phyloP scores from a whole-genome alignment of 1,140 invertebrate species.

The Sarcophaga peregrina region DNA sequence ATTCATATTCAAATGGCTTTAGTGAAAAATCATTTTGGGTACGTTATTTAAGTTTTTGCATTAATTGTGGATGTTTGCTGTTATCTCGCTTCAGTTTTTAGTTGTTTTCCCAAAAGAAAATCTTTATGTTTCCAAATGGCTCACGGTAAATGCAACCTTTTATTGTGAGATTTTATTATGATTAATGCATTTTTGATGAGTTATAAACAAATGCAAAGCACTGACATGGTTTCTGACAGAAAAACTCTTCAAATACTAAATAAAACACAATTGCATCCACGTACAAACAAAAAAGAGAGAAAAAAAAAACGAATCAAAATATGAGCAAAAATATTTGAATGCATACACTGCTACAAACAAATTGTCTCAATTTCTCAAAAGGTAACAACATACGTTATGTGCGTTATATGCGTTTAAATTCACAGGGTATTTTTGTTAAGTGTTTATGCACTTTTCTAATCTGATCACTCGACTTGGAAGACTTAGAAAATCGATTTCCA shows the following conservation, averaged over 20 bases:
- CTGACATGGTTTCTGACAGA: conserved; percentile 23
- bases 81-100: no score
- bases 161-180: conserved; percentile 21
- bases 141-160: conserved; percentile 6
- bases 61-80: no score
- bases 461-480: neutral
- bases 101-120: no score
- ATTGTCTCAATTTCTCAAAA: neutral
- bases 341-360: neutral
- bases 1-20: no score
- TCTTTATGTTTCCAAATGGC: neutral
- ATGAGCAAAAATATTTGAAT: neutral
- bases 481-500: neutral
- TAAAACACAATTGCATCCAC: no score
- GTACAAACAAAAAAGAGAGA: neutral
- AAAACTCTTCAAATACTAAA: neutral
- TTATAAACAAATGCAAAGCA: conserved; percentile 34
- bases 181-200: conserved; percentile 43
- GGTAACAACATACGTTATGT: neutral
- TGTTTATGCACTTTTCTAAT: neutral
- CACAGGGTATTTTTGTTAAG: neutral
- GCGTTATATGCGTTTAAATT: neutral
- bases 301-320: no score
- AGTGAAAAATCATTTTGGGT: no score
- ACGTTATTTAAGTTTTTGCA: no score